These are phyloP conservation scores for Tympanuchus pallidicinctus DNA, from an alignment of 2,113 vertebrate species.

Conservation along the genomic window DNA sequence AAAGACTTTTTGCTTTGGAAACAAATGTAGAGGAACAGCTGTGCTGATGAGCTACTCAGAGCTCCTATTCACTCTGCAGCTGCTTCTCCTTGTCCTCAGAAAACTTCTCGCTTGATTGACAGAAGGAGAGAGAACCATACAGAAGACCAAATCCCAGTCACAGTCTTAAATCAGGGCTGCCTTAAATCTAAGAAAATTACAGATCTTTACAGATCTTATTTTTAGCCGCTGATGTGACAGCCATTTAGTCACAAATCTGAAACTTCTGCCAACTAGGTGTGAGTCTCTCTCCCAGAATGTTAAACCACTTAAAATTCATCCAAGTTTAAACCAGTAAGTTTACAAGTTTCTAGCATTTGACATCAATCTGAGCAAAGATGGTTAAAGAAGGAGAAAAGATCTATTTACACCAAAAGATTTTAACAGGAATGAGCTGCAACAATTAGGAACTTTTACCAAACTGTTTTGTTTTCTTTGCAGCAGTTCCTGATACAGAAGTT, in stretches of 20 bases:
- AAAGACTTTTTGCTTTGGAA: constrained; percentile 66
- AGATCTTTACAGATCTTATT: neutral
- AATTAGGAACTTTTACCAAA: neutral
- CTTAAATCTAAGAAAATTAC: constrained; percentile 24
- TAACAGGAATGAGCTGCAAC: neutral
- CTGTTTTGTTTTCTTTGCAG: neutral
- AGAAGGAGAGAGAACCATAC: neutral
- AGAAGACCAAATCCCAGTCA: constrained; percentile 46
- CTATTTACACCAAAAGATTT: neutral
- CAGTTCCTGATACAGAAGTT: neutral
- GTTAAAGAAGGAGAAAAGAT: neutral
- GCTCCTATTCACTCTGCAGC: constrained; percentile 67
- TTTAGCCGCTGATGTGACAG: constrained; percentile 12
- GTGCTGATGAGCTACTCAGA: constrained; percentile 67
- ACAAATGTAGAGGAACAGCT: constrained; percentile 68
- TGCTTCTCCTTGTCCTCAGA: constrained; percentile 67
- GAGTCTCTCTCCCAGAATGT: neutral
- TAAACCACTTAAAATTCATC: neutral
- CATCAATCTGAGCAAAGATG: neutral
- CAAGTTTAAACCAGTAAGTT: neutral
- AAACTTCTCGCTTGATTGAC: constrained; percentile 60
- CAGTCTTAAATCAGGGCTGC: constrained; percentile 28
- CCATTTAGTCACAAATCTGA: neutral
- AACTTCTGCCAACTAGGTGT: neutral
- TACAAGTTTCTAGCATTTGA: neutral